Base-by-base conservation (phyloP, 2,888 invertebrate genomes). In the Keiferia lycopersicella region DNA sequence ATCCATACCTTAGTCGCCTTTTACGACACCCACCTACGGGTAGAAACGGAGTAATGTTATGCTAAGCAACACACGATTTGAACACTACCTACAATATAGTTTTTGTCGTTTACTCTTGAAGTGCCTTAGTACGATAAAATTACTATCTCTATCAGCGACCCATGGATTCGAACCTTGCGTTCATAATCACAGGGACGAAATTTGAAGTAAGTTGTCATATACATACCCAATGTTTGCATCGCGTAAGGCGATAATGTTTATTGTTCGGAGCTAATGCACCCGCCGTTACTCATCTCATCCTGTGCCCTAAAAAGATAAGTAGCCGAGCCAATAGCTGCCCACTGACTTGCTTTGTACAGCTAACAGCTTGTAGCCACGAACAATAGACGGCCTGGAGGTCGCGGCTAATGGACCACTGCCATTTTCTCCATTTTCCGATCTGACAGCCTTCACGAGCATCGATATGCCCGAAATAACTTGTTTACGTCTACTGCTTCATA, bases 291-390 rank as follows among this genome's bases (percentile, higher is more conserved):
- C 71, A 74, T 73, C 75, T 73, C 75, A 77, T 78, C 78, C 77
- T 77, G 75, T 76, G 77, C 64, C 73, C 79, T 70, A 79, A 69
- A 73, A 69, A 77, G 76, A 77, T 76, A 76, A 69, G 61, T 64
- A 56, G 41, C 61, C 50, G 61, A 50, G 58, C 62, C 59, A 65
- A 65, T 70, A 70, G 66, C 71, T 70, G 71, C 71, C 71, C 70
- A 72, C 70, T 68, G 67, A 60, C 62, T 65, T 62, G 66, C 41
- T 66, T 72, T 67, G 69, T 68, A 57, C 48, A 38, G 34, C 20
- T 26, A 30, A 34, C 50, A 48, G 48, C 63, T 61, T 48, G 61
- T 63, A 50, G 50, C 53, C 39, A 56, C 51, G 59, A 60, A 65
- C 53, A 60, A 62, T 60, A 38, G 58, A 34, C 7, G 34, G 8